Percentiles rank a stretch among this genome's conserved stretches.
phyloP scores from a whole-genome alignment of 2,113 vertebrate genomes.

The Ammodytes marinus region DNA sequence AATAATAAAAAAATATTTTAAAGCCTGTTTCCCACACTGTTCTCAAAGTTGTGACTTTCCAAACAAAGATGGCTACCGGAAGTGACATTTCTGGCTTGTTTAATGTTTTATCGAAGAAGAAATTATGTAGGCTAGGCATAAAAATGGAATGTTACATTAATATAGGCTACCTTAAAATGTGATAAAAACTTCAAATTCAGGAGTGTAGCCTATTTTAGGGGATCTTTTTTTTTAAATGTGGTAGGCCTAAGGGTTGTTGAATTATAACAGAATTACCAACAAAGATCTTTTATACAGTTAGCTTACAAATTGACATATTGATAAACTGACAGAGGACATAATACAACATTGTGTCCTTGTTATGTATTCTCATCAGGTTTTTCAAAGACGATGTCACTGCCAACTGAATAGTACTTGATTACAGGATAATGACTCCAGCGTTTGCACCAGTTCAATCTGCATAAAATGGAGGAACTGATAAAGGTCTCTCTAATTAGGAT shows the following conservation, averaged over 20 bases:
- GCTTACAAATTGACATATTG: conserved; percentile 47
- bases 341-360: conserved; percentile 61
- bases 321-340: conserved; percentile 50
- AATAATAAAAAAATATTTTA: not conserved
- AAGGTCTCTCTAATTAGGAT: conserved; percentile 78
- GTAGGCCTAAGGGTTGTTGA: no score
- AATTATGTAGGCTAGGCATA: not conserved
- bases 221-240: no score
- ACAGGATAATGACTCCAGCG: conserved; percentile 76
- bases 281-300: conserved; percentile 47
- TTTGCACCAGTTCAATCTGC: conserved; percentile 75
- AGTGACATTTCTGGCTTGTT: not conserved
- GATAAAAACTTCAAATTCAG: no score
- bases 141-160: not conserved
- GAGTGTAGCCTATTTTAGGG: no score
- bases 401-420: conserved; percentile 81
- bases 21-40: no score
- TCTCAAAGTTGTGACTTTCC: no score
- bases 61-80: conserved; percentile 16
- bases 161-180: no score
- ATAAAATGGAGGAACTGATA: conserved; percentile 73
- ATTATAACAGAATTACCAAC: no score
- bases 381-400: conserved; percentile 58
- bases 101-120: not conserved
- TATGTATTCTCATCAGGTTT: conserved; percentile 73